Conservation (phyloP, 1,140 invertebrate genomes). For the Steinernema khuongi region DNA sequence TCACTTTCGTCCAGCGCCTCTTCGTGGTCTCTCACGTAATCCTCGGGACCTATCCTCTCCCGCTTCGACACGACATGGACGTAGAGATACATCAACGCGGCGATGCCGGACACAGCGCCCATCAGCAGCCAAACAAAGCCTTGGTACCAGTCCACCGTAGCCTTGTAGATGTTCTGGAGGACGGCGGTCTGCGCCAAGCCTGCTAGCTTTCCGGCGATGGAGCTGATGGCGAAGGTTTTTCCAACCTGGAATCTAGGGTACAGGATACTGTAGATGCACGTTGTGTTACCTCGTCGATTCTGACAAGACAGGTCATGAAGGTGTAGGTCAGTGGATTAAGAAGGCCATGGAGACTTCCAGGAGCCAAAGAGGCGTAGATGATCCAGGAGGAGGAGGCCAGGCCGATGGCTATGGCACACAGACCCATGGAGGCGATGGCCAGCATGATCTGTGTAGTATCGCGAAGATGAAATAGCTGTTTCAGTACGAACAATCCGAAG, state of each 20-base stretch:
- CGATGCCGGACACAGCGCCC: constrained; percentile 24
- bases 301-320: constrained; percentile 40
- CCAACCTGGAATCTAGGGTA: constrained; percentile 34
- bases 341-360: constrained; percentile 40
- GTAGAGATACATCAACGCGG: constrained; percentile 27
- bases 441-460: constrained; percentile 38
- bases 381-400: constrained; percentile 38
- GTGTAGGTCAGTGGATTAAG: constrained; percentile 45
- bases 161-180: constrained; percentile 41
- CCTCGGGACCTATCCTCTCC: constrained; percentile 29
- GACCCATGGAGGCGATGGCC: constrained; percentile 30
- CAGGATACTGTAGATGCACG: constrained; percentile 1
- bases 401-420: constrained; percentile 41
- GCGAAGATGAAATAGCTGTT: constrained; percentile 34
- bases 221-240: constrained; percentile 39
- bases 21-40: not conserved
- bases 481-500: constrained; percentile 42
- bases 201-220: constrained; percentile 40
- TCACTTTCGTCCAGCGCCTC: not conserved
- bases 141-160: constrained; percentile 43
- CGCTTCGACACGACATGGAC: constrained; percentile 34
- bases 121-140: constrained; percentile 42
- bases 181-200: constrained; percentile 39
- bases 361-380: constrained; percentile 44
- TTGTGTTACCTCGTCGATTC: constrained; percentile 35